A percentile compares a stretch with the other conserved stretches of the same genome.
These are phyloP conservation scores for Cotesia chilonis DNA, from an alignment of 1,140 invertebrate species.

Conservation along the genomic window DNA sequence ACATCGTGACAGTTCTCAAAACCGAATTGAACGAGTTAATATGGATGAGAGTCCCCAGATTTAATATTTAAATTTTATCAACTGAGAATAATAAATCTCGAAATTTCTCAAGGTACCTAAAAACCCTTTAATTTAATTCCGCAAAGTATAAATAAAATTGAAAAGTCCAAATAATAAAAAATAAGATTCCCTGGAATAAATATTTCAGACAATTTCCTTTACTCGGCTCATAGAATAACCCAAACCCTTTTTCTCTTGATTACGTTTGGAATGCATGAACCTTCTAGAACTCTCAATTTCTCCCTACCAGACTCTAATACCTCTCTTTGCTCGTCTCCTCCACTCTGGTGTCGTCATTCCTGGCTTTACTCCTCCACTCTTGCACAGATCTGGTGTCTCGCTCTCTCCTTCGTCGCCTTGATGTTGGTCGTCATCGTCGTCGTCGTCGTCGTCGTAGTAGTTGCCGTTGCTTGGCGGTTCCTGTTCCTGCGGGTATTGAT, in stretches of 20 bases:
- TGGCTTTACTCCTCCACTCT: conserved; percentile 43
- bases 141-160: not conserved
- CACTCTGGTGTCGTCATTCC: conserved; percentile 26
- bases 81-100: not conserved
- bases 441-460: no score
- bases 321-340: conserved; percentile 41
- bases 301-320: conserved; percentile 39
- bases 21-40: conserved; percentile 29
- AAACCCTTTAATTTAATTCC: not conserved
- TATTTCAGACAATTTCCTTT: no score
- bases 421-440: conserved; percentile 18
- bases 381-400: no score
- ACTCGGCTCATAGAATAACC: no score
- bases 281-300: conserved; percentile 43
- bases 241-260: conserved; percentile 5
- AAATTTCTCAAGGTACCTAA: not conserved
- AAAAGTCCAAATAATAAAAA: not conserved
- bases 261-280: conserved; percentile 30
- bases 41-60: conserved; percentile 21
- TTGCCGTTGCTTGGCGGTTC: conserved; percentile 56
- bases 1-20: conserved; percentile 18
- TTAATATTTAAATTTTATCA: conserved; percentile 4
- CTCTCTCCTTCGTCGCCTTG: not conserved
- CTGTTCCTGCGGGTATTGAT: conserved; percentile 68
- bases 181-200: not conserved